Base-by-base conservation (phyloP, 37 sponge, comb jelly and placozoan genomes). In the Spongilla lacustris region DNA sequence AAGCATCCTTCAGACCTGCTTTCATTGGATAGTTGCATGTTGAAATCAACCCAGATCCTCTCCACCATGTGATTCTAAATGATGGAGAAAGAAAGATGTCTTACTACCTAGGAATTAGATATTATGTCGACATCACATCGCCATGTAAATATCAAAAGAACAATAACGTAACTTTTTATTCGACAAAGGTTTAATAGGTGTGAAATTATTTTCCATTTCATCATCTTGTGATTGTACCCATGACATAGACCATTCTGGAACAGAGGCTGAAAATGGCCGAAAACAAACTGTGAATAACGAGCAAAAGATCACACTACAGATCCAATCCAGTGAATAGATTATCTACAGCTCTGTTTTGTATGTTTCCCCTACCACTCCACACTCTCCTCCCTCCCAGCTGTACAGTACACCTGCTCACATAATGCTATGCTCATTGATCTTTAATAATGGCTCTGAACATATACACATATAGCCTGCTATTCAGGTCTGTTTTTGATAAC, bases 261-360 rank as follows among this genome's bases (percentile, higher is more conserved):
- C 58, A 58, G 58, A 58, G 58, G 58, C 58, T 58, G 58, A 58
- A 58, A 58, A 58, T 58, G 58, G 58, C 58, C 58, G 58, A 58
- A 41, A 58, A 58, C 58, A 58, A 58, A 58, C 58, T 58, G 58
- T 58, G 58, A 17, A 58, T 58, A 58, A 58, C 58, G 14, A 58
- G 58, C 58, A 58, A 58, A 58, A 58, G 58, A 58, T 58, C 58
- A 58, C 58, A 58, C 58, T 58, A 58, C 58, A 58, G 58, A 58
- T 58, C 58, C 58, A 58, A 58, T 17, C 58, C 58, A 58, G 58
- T 58, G 58, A 58, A 58, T 58, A 58, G 58, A 58, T 58, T 58
- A 58, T 58, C 58, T 58, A 58, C 58, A 58, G 58, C 58, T 58
- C 58, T 58, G 58, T 58, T 8, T 58, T 58, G 58, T 58, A 17